Evolutionary conservation across 2,113 vertebrate genomes (phyloP).

Genomic region (Atrichornis clamosus): DNA sequence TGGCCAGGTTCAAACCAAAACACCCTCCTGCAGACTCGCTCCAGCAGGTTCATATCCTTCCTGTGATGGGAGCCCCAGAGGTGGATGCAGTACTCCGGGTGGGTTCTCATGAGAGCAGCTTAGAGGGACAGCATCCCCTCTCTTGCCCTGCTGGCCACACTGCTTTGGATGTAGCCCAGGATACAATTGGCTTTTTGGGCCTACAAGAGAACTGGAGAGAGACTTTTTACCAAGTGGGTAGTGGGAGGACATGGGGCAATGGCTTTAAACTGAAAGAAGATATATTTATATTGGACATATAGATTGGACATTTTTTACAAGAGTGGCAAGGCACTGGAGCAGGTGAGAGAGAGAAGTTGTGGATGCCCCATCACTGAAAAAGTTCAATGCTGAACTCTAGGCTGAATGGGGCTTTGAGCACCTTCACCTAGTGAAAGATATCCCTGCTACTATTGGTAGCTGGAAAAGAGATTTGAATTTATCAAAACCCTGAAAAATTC

Average conservation of each 20-base stretch:
- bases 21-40: background rate
- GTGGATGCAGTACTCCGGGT: background rate
- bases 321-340: background rate
- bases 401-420: background rate
- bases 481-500: background rate
- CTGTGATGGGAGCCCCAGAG: background rate
- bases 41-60: background rate
- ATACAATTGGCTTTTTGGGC: background rate
- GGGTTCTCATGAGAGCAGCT: background rate
- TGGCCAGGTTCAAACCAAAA: too few relatives aligned
- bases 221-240: background rate
- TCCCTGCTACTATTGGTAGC: background rate
- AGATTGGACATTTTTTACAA: background rate
- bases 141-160: background rate
- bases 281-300: background rate
- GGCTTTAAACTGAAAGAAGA: background rate
- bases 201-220: background rate
- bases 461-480: background rate
- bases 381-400: background rate
- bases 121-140: background rate
- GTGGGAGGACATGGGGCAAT: accelerated
- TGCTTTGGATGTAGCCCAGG: background rate
- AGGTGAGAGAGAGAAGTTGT: background rate
- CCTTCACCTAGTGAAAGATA: background rate
- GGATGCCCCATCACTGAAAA: background rate